Conservation (phyloP, 2,888 invertebrate genomes). For the Coelopa pilipes region DNA sequence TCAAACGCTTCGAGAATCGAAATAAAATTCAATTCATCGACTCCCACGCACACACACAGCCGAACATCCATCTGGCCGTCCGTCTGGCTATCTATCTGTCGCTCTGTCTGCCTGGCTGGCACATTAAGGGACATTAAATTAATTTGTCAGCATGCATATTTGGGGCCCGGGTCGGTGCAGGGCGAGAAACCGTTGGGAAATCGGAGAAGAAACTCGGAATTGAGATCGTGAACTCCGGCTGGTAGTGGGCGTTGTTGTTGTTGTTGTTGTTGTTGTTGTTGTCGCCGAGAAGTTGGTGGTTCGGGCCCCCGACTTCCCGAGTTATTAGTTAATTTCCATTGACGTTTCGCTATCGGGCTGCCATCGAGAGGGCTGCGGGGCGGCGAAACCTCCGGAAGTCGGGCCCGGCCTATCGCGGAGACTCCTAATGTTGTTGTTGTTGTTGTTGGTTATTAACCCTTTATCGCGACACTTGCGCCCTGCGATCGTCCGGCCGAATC, state of each 20-base stretch:
- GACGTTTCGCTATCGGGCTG: no score
- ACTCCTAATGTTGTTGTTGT: no score
- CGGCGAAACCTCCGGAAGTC: no score
- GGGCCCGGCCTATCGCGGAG: no score
- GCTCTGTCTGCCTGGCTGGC: conserved; percentile 12
- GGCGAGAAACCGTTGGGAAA: neutral
- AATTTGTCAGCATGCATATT: conserved; percentile 49
- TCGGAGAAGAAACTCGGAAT: neutral
- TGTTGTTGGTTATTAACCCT: neutral
- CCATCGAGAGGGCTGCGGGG: no score
- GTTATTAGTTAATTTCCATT: no score
- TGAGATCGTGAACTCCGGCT: conserved; percentile 20
- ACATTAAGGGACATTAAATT: conserved; percentile 60
- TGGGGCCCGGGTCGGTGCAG: neutral
- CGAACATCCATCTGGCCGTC: neutral
- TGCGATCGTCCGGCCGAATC: conserved; percentile 9
- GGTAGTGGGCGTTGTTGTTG: no score
- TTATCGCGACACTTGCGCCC: neutral
- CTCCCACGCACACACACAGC: conserved; percentile 1
- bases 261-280: no score
- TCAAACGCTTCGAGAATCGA: conserved; percentile 44
- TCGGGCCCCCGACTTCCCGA: no score
- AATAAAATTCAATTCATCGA: conserved; percentile 36
- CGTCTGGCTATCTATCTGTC: neutral
- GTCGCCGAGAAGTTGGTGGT: no score